Base-by-base conservation (phyloP, 2,888 invertebrate species). In the Trichogramma dendrolimi region DNA sequence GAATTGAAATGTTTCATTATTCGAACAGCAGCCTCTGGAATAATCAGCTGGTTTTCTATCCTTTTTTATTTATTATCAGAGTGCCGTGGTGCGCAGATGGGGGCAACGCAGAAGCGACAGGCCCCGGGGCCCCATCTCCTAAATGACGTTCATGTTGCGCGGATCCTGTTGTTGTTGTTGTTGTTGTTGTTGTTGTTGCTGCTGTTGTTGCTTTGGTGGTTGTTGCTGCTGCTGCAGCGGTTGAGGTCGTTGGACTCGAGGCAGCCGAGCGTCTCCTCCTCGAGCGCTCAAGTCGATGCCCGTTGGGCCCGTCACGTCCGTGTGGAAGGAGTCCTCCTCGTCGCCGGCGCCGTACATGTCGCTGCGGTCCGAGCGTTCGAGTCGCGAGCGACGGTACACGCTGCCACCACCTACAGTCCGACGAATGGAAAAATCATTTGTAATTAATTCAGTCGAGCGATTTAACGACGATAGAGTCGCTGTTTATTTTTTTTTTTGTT, bases 141-240 rank as follows among this genome's bases (percentile, higher is more conserved):
- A 89, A 80, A 89, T 88, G 79, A 88, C 89, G 81, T 89, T 89
- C 72, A 88, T 85, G 71, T 87, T 87, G 74, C 89, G 76, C 67
- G 78, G 72, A 67, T 79, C 79, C 68, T 78, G 77, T 66, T 73
- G 77, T 67, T 74, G 77, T 10, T n/a, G 65, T 14, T 46, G 42
- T 43, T 73, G 77, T 67, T 74, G 77, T 10, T n/a, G 65, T 14
- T 46, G 42, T 43, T 41, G 53, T 53, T 49, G 40, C 48, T 56
- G 55, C 7, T 6, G 5, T 46, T 60, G 77, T 74, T 59, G 76
- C 79, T 73, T 39, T 41, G 55, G 8, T 55, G 43, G 44, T 47
- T 55, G 63, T 5, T 58, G 52, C 55, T 62, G 61, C 54, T 52
- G 62, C 74, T 60, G 74, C 80, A 74, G 84, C 72, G 87, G 86